Conservation (phyloP, 2,113 vertebrate species). For the Dasypus novemcinctus region DNA sequence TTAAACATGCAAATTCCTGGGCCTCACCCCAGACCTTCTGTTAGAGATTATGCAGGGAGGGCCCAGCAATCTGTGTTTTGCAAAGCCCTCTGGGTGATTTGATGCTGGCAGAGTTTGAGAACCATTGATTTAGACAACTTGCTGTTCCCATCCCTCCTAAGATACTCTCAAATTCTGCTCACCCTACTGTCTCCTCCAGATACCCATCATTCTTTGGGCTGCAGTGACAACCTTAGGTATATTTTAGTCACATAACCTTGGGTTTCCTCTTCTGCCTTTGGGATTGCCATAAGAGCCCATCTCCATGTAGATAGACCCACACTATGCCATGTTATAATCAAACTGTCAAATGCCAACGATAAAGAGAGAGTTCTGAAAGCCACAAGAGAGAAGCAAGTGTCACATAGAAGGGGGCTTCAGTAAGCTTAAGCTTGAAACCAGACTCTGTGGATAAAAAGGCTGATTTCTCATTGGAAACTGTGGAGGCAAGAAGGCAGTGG, state of each 20-base stretch:
- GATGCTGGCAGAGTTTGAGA: background rate
- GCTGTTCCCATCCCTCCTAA: background rate
- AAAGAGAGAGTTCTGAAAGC: too few species aligned
- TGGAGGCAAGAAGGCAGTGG: too few species aligned
- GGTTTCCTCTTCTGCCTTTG: background rate
- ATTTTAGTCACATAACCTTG: constrained; percentile 16
- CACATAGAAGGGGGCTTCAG: too few species aligned
- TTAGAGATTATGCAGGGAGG: background rate
- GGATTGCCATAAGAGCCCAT: background rate
- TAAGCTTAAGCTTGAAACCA: too few species aligned
- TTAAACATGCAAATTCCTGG: background rate
- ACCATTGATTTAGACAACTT: background rate
- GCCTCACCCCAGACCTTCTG: background rate
- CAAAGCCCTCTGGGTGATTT: background rate
- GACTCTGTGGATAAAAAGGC: too few species aligned
- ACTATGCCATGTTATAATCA: too few species aligned
- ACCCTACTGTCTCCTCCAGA: background rate
- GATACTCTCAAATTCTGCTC: background rate
- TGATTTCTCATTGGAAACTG: too few species aligned
- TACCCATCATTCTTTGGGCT: background rate
- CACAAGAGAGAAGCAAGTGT: too few species aligned
- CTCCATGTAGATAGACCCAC: background rate
- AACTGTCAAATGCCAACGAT: too few species aligned
- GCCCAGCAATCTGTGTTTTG: background rate
- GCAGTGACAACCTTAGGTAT: background rate